Base-by-base conservation (phyloP, 2,888 invertebrate genomes). In the Pyrocoelia pectoralis region DNA sequence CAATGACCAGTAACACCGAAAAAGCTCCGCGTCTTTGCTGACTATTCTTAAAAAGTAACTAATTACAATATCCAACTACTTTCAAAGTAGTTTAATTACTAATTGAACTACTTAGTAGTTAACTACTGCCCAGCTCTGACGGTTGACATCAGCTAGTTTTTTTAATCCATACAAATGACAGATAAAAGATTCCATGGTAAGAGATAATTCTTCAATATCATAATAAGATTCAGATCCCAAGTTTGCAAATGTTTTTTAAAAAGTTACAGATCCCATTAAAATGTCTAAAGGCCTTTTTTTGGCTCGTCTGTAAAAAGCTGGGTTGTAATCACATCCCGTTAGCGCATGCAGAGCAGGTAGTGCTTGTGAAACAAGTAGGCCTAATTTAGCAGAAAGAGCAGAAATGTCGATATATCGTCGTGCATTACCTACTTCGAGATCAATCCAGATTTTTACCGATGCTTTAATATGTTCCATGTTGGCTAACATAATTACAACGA, bases 321-420 rank as follows among this genome's bases (percentile, higher is more conserved):
- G 70, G 33, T 69, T 70, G 46, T 41, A 70, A 63, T 69, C 68
- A 43, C 70, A 68, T 5, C 65, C 70, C 8, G 67, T 70, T 9
- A 67, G 15, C 9, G 70, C 68, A 62, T 70, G 68, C 3, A 72
- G 65, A 56, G 58, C 73, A 59, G 70, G 68, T n/a, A 72, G 60
- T 17, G 68, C 63, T 55, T 53, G n/a, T 12, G 41, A 62, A 43
- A 67, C 5, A 57, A 15, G 24, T 48, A 56, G 56, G 14, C 71
- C 69, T 61, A 73, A 52, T 52, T 65, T 68, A 13, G 55, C 33
- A 18, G 40, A 67, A 6, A 73, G 48, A 49, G 55, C 57, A 40
- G 66, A 61, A 29, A 72, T 57, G 43, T 71, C 66, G 56, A 72
- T 70, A 40, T 61, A 67, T 60, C 68, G 66, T 19, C 67, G 62